Conservation (phyloP, 2,113 vertebrate genomes). For the Hyperoodon ampullatus region DNA sequence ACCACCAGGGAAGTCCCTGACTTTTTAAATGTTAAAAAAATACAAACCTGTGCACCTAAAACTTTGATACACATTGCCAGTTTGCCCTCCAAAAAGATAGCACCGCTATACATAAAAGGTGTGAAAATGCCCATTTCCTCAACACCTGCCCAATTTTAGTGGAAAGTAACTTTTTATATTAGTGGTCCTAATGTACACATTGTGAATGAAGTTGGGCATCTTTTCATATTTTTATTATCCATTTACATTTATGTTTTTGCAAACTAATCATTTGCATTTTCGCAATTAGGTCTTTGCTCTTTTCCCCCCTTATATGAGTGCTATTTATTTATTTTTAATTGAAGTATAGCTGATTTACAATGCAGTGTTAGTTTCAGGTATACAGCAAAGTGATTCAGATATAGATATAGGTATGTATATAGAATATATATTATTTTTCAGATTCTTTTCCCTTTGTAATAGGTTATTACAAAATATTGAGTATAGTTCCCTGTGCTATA, state of each 20-base stretch:
- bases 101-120: no score
- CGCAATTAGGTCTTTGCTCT: background rate
- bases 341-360: background rate
- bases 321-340: background rate
- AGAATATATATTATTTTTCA: background rate
- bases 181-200: background rate
- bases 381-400: background rate
- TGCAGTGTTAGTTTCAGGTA: background rate
- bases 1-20: no score
- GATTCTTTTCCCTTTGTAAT: background rate
- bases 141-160: background rate
- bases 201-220: background rate
- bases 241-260: conserved; percentile 5
- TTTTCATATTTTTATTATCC: background rate
- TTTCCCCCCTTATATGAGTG: rapidly evolving
- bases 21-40: background rate
- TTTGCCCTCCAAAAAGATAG: background rate
- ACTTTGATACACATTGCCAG: background rate
- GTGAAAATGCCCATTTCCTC: background rate
- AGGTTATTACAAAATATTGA: background rate
- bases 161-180: background rate
- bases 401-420: background rate
- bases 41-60: background rate
- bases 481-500: background rate
- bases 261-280: background rate